Percentiles rank a stretch among this genome's conserved stretches.
Conservation (phyloP, 2,888 invertebrate species). For the Heterodera filipjevi region DNA sequence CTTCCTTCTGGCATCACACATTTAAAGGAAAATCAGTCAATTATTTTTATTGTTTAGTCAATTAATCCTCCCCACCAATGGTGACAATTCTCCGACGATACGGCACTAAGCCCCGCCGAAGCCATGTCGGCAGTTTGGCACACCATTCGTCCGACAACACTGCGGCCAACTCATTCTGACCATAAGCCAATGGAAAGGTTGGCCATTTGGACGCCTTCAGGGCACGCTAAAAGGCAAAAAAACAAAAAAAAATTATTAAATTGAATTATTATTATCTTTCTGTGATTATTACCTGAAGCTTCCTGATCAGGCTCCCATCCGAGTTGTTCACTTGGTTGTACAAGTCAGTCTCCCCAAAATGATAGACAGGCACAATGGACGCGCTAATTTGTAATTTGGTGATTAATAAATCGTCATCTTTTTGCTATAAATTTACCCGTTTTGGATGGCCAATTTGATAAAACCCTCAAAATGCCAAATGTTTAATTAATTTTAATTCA, state of each 20-base stretch:
- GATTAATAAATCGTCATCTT: too few relatives aligned
- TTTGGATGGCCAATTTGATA: conserved; percentile 55
- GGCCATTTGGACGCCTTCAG: conserved; percentile 27
- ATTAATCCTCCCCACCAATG: conserved; percentile 68
- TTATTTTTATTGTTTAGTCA: not conserved
- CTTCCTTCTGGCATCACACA: too few relatives aligned
- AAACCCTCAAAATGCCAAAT: conserved; percentile 45
- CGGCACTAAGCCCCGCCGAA: conserved; percentile 81
- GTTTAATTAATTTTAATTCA: not conserved
- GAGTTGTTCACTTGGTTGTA: conserved; percentile 31
- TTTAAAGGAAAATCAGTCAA: too few relatives aligned
- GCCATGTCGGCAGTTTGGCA: conserved; percentile 12
- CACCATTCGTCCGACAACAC: conserved; percentile 14
- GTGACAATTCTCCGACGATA: conserved; percentile 79
- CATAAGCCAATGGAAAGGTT: conserved; percentile 66
- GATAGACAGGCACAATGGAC: conserved; percentile 37
- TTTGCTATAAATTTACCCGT: conserved; percentile 42
- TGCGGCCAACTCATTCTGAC: conserved; percentile 83
- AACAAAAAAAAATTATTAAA: conserved; percentile 66
- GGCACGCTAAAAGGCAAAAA: conserved; percentile 39
- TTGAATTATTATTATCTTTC: conserved; percentile 58
- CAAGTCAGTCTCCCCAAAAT: conserved; percentile 35
- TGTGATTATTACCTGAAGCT: conserved; percentile 39
- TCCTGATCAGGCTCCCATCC: conserved; percentile 23
- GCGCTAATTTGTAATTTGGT: conserved; percentile 22